Evolutionary conservation across 2,888 invertebrate genomes (phyloP).

Genomic region (Andrena hattorfiana): DNA sequence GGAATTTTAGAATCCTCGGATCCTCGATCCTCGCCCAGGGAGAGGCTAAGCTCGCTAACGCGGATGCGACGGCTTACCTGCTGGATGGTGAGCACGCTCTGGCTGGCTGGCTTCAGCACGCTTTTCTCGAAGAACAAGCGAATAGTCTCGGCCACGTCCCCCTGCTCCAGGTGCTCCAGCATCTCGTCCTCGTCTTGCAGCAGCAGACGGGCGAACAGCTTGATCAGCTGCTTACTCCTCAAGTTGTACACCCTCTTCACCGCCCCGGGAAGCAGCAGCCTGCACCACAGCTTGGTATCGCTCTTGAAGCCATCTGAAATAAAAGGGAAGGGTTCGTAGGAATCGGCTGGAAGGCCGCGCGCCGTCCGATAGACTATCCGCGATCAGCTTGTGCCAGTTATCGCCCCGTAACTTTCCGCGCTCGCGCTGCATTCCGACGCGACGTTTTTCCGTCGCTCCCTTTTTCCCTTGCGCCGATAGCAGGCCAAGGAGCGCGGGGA

Average conservation of each 20-base stretch:
- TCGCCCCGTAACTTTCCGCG: slow-evolving; percentile 45
- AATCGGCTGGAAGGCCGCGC: slow-evolving; percentile 9
- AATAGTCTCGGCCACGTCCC: slow-evolving; percentile 96
- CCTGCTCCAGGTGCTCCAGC: slow-evolving; percentile 94
- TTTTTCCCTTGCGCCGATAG: slow-evolving; percentile 14
- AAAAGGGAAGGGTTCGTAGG: not conserved
- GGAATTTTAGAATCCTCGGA: too few relatives aligned
- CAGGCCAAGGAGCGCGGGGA: not conserved
- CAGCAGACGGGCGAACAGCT: slow-evolving; percentile 94
- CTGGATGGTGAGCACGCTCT: slow-evolving; percentile 90
- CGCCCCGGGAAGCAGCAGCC: slow-evolving; percentile 92
- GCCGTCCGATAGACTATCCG: slow-evolving; percentile 37
- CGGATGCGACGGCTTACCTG: slow-evolving; percentile 83
- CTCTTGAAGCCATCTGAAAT: slow-evolving; percentile 90
- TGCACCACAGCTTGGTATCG: slow-evolving; percentile 92
- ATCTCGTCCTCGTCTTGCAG: slow-evolving; percentile 91
- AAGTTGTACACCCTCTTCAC: slow-evolving; percentile 95
- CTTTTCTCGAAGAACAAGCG: slow-evolving; percentile 91
- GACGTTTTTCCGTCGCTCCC: slow-evolving; percentile 25
- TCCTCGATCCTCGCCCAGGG: not conserved
- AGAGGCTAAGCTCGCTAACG: not conserved
- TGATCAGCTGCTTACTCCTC: slow-evolving; percentile 95
- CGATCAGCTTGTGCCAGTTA: slow-evolving; percentile 42
- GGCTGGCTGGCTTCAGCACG: slow-evolving; percentile 87
- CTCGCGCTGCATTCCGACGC: slow-evolving; percentile 25